Base-by-base conservation (phyloP, 1,140 invertebrate genomes). In the Drosophila parvula region DNA sequence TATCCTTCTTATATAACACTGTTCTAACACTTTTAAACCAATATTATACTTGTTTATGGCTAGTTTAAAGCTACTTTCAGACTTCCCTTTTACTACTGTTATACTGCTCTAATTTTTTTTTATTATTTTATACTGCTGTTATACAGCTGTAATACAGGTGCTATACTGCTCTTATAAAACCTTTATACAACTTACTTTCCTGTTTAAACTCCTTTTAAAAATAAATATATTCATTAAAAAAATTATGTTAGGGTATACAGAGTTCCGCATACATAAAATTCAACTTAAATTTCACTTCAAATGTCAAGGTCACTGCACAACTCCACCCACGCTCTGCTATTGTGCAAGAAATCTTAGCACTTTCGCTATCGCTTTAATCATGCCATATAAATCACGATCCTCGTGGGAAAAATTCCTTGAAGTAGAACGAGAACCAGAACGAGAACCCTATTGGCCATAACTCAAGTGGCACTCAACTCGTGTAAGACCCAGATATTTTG, bases 251-350 rank as follows among this genome's bases (percentile, higher is more conserved):
- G 64, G 11, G 61, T 18, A 61, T 73, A 28, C 27, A 30, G 0
- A 16, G 12, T 50, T 63, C 71, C 4, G 10, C 10, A 34, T 10
- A n/a, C n/a, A 9, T 4, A 10, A 9, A 14, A 44, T 12, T 1
- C 0, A 18, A 0, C 5, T 10, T 4, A 53, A 41, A 34, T n/a
- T 55, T 12, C 47, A 32, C 34, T 56, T 55, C 28, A 56, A 77
- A 78, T 77, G 74, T 77, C 74, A 77, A 77, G 74, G 74, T 77
- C 74, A 36, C 22, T 40, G 45, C 71, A 41, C 55, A 28, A 30
- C 27, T 56, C 18, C 38, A 22, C 32, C 45, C 27, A 43, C 36
- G 16, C 22, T 8, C 12, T 4, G 16, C 22, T 16, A 14, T 41
- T n/a, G 9, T 1, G 16, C 32, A 63, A 48, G n/a, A 63, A 55